A percentile compares a stretch with the other conserved stretches of the same genome.
Evolutionary conservation across 1,140 invertebrate species (phyloP).

Genomic region (Calycopis cecrops): DNA sequence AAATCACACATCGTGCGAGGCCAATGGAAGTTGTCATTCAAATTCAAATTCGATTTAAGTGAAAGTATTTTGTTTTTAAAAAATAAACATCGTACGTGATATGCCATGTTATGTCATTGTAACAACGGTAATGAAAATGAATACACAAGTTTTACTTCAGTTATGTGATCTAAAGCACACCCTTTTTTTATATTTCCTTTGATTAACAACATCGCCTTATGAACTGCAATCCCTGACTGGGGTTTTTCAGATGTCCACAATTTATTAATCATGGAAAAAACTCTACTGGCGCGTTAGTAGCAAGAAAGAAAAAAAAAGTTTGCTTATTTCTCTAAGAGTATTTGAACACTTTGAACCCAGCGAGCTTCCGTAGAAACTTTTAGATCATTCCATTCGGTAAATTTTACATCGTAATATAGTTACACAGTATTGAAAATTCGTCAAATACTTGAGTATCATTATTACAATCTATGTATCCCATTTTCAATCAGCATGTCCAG

Average conservation of each 20-base stretch:
- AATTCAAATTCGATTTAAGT: too few relatives aligned
- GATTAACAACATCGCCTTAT: conserved; percentile 35
- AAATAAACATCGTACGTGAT: too few relatives aligned
- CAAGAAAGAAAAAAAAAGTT: conserved; percentile 32
- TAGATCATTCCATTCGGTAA: conserved; percentile 14
- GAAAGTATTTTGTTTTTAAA: too few relatives aligned
- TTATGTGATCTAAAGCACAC: too few relatives aligned
- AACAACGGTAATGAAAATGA: too few relatives aligned
- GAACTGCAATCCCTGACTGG: conserved; percentile 24
- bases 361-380: conserved; percentile 33
- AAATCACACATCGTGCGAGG: too few relatives aligned
- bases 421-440: conserved; percentile 13
- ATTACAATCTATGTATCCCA: conserved; percentile 33
- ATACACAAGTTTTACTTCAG: too few relatives aligned
- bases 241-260: conserved; percentile 29
- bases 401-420: too few relatives aligned
- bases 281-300: conserved; percentile 30
- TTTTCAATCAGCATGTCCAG: conserved; percentile 40
- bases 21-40: too few relatives aligned
- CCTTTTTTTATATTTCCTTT: conserved; percentile 36
- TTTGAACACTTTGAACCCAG: conserved; percentile 41
- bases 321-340: conserved; percentile 36
- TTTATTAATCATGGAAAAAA: conserved; percentile 31
- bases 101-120: too few relatives aligned
- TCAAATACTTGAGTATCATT: conserved; percentile 30